Evolutionary conservation across 2,797 vertebrate species (phyloP), one percentile per base, ranked within the genome.

Genomic region (Molossus alvarezi): DNA sequence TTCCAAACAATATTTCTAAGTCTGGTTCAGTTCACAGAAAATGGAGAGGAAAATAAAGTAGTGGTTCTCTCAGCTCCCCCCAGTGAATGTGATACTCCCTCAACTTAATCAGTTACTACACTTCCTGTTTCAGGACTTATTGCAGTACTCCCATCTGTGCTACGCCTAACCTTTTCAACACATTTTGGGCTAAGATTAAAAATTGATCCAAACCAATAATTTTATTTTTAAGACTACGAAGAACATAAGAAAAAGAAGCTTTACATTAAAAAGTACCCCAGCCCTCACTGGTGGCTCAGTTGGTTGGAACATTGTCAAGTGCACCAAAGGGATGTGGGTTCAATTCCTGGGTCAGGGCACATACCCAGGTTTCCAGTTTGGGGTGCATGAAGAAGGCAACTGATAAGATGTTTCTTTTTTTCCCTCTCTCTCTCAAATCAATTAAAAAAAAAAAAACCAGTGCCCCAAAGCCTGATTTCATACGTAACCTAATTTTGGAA

Each of bases 191-290:
- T 48, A 72, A 9, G 58, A 62, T 73, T 73, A 65, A 51, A 88
- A 90, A 92, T 0, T 62, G 73, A 81, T 83, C 37, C 69, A 95
- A 93, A 89, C 20, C 9, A n/a, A 51, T 64, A 72, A 86, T 64
- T 79, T 82, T n/a, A 58, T 13, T 37, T 45, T 88, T 41, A 73
- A 96, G 80, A n/a, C 33, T 71, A 82, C 90, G 75, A 67, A 90
- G 87, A 67, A 55, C 55, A 57, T 48, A 73, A 95, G 60, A 90
- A 79, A 15, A 88, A 71, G 82, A 45, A 80, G 64, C 25, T 77
- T 58, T 65, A 33, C 3, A 27, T 51, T 89, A 69, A 64, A 65
- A 37, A 37, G 65, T 69, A 69, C 65, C 18, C n/a, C n/a, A 69
- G 17, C 65, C n/a, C n/a, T 20, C 17, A n/a, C 65, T n/a, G 65